A percentile compares a stretch with the other conserved stretches of the same genome.
phyloP scores from a whole-genome alignment of 1,140 invertebrate species.

The Oryzaephilus surinamensis region DNA sequence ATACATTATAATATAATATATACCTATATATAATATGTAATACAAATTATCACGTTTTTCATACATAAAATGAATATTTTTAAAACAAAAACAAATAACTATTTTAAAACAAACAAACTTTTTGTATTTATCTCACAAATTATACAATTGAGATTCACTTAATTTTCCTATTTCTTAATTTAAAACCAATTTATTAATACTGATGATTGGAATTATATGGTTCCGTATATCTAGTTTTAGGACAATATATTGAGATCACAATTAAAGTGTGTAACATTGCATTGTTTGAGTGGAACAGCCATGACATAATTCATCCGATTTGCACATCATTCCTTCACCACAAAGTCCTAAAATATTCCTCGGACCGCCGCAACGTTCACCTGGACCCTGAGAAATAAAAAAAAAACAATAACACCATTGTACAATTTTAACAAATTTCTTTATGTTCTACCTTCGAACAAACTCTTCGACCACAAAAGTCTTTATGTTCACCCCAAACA shows the following conservation, averaged over 20 bases:
- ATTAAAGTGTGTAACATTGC: slow-evolving; percentile 17
- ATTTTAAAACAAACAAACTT: no score
- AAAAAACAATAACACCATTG: slow-evolving; percentile 2
- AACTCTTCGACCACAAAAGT: slow-evolving; percentile 26
- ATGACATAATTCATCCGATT: slow-evolving; percentile 36
- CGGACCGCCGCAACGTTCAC: slow-evolving; percentile 40
- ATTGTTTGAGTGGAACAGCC: slow-evolving; percentile 36
- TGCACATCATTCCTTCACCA: slow-evolving; percentile 43
- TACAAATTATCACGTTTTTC: no score
- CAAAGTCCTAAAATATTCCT: slow-evolving; percentile 37
- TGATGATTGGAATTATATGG: slow-evolving; percentile 18
- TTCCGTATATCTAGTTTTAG: no score
- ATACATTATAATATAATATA: no score
- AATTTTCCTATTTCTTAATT: no score
- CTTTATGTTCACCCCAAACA: slow-evolving; percentile 26
- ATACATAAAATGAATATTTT: no score
- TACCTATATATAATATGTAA: no score
- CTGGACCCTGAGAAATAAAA: slow-evolving; percentile 38
- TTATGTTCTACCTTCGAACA: slow-evolving; percentile 33
- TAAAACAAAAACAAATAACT: no score
- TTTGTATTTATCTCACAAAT: no score
- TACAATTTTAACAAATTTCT: not conserved
- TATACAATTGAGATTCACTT: no score
- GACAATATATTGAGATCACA: slow-evolving; percentile 13
- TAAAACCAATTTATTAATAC: slow-evolving; percentile 20